Percentiles rank a stretch among this genome's conserved stretches.
These are phyloP conservation scores for Corythoichthys haematopterus DNA, from an alignment of 2,113 vertebrate species.

Conservation along the genomic window DNA sequence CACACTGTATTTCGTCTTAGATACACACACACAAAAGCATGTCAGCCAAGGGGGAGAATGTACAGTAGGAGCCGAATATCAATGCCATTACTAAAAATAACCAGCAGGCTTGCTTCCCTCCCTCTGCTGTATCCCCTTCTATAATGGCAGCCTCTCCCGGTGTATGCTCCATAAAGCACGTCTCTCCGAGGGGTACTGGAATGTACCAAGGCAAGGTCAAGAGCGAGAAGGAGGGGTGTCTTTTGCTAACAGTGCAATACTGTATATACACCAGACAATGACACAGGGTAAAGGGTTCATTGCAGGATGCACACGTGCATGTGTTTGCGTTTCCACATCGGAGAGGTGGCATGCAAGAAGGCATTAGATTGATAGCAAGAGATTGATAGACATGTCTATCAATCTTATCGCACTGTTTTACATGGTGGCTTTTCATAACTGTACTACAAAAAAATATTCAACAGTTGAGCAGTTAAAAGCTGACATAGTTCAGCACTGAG, in stretches of 20 bases:
- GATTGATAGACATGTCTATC: not conserved
- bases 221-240: conserved; percentile 49
- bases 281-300: conserved; percentile 32
- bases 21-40: conserved; percentile 33
- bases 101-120: conserved; percentile 41
- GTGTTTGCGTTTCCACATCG: conserved; percentile 10
- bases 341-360: not conserved
- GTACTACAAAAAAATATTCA: conserved; percentile 21
- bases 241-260: conserved; percentile 38
- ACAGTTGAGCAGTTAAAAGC: conserved; percentile 27
- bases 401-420: conserved; percentile 4
- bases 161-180: conserved; percentile 67
- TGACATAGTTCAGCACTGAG: conserved; percentile 20
- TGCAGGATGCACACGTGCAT: conserved; percentile 12
- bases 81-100: conserved; percentile 71
- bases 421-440: conserved; percentile 1
- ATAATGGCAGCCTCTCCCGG: conserved; percentile 56
- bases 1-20: conserved; percentile 21
- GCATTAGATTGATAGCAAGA: not conserved
- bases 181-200: conserved; percentile 60
- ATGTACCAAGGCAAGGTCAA: conserved; percentile 71
- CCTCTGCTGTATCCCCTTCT: conserved; percentile 48
- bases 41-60: conserved; percentile 25
- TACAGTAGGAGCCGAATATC: conserved; percentile 61
- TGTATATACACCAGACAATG: conserved; percentile 33